Conservation (phyloP, 2,888 invertebrate genomes). For the Cremastinae sp. region DNA sequence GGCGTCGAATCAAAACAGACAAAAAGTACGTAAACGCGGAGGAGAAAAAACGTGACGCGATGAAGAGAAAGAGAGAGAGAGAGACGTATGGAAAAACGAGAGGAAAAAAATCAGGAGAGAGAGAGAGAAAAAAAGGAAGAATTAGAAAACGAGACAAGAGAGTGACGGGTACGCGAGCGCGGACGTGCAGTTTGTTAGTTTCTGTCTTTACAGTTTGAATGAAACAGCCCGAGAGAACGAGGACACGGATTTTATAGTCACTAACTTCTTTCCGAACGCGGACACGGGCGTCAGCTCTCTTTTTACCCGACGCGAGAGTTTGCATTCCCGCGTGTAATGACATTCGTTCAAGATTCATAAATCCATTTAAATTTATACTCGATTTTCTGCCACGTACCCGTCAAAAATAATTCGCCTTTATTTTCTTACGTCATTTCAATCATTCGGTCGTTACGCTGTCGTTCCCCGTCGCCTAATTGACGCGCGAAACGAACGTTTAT, state of each 20-base stretch:
- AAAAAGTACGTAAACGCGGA: constrained; percentile 12
- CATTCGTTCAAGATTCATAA: constrained; percentile 40
- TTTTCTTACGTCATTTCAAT: constrained; percentile 33
- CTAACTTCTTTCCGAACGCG: neutral
- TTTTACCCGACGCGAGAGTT: neutral
- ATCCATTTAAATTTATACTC: constrained; percentile 35
- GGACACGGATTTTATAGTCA: constrained; percentile 48
- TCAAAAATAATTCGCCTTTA: constrained; percentile 18
- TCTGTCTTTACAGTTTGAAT: constrained; percentile 58
- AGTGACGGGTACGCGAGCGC: constrained; percentile 57
- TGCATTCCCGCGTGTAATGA: neutral
- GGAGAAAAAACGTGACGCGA: neutral
- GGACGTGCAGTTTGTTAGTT: constrained; percentile 65
- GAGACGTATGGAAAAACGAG: constrained; percentile 11
- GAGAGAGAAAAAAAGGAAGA: constrained; percentile 36
- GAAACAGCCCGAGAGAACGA: constrained; percentile 43
- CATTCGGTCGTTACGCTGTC: constrained; percentile 17
- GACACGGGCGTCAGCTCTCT: no score
- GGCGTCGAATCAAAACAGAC: constrained; percentile 6
- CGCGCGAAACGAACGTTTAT: no score
- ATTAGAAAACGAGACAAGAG: constrained; percentile 45
- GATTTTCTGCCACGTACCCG: constrained; percentile 27
- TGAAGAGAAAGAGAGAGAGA: constrained; percentile 19
- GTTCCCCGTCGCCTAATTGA: no score
- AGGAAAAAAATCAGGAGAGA: constrained; percentile 15